Percentiles rank a stretch among this genome's conserved stretches.
Conservation (phyloP, 2,888 invertebrate species). For the Laothoe populi region DNA sequence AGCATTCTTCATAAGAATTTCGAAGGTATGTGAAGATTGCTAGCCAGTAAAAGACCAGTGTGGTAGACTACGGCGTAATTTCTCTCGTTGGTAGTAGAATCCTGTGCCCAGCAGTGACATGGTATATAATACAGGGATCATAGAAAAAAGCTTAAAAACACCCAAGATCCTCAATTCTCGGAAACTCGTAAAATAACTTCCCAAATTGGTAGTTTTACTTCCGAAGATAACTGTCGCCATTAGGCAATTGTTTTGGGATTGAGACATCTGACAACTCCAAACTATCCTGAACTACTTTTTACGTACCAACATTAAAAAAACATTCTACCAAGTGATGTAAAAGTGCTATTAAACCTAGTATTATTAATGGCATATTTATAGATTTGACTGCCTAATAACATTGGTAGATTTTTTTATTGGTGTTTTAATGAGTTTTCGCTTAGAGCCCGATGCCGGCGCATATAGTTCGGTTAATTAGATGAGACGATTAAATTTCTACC, state of each 20-base stretch:
- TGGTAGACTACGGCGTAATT: too few relatives aligned
- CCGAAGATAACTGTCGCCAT: neutral
- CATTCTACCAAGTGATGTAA: slow-evolving; percentile 15
- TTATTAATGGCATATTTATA: slow-evolving; percentile 71
- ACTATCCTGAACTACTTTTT: neutral
- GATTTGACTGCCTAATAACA: slow-evolving; percentile 49
- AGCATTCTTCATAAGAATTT: too few relatives aligned
- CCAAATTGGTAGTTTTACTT: neutral
- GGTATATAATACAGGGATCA: too few relatives aligned
- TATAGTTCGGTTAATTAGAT: slow-evolving; percentile 73
- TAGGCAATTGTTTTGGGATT: neutral
- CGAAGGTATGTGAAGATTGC: too few relatives aligned
- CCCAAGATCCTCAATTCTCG: too few relatives aligned
- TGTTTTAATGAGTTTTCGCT: slow-evolving; percentile 70
- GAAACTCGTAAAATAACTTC: neutral
- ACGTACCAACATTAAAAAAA: slow-evolving; percentile 22
- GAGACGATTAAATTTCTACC: slow-evolving; percentile 62
- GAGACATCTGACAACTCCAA: slow-evolving; percentile 2
- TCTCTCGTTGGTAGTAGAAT: too few relatives aligned
- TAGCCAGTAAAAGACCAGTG: too few relatives aligned
- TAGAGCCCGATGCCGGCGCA: slow-evolving; percentile 53
- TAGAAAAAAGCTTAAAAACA: too few relatives aligned
- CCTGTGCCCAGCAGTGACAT: too few relatives aligned
- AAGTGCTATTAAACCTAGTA: slow-evolving; percentile 26
- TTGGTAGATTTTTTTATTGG: slow-evolving; percentile 49